These are phyloP conservation scores for Macrochelys suwanniensis DNA, from an alignment of 2,797 vertebrate genomes.

Conservation along the genomic window DNA sequence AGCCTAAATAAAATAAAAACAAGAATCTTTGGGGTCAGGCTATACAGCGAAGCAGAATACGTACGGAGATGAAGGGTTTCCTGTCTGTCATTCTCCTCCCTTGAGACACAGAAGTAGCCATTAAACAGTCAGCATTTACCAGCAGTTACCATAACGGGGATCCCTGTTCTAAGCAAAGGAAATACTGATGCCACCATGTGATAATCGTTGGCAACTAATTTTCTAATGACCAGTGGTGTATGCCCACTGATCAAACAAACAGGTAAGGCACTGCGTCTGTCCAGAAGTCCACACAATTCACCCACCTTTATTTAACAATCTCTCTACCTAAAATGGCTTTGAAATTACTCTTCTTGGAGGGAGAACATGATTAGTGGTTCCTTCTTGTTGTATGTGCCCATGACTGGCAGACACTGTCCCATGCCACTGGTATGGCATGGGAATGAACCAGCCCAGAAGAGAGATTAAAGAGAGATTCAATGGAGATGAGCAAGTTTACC, in stretches of 20 bases:
- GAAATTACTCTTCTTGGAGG: neutral
- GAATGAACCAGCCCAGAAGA: neutral
- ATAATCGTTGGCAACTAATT: neutral
- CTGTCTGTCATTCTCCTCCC: neutral
- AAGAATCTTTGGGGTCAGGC: neutral
- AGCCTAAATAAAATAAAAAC: neutral
- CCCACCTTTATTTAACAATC: neutral
- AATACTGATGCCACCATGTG: accelerated
- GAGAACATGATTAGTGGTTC: accelerated
- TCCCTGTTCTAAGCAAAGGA: neutral
- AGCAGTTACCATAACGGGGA: neutral
- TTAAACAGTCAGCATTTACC: neutral
- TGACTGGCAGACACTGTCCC: neutral
- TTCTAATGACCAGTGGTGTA: accelerated
- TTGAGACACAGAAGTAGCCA: too few species aligned
- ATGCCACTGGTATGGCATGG: neutral
- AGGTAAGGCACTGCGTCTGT: neutral
- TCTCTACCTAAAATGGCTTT: neutral
- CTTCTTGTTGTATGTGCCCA: neutral
- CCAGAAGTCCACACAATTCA: neutral
- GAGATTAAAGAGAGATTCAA: neutral
- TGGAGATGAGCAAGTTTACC: neutral
- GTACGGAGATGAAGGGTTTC: neutral
- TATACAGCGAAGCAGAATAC: accelerated
- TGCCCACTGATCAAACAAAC: neutral